Evolutionary conservation across 2,797 vertebrate genomes (phyloP), one percentile per base, ranked within the genome.

Genomic region (Sebastes paucispinis): DNA sequence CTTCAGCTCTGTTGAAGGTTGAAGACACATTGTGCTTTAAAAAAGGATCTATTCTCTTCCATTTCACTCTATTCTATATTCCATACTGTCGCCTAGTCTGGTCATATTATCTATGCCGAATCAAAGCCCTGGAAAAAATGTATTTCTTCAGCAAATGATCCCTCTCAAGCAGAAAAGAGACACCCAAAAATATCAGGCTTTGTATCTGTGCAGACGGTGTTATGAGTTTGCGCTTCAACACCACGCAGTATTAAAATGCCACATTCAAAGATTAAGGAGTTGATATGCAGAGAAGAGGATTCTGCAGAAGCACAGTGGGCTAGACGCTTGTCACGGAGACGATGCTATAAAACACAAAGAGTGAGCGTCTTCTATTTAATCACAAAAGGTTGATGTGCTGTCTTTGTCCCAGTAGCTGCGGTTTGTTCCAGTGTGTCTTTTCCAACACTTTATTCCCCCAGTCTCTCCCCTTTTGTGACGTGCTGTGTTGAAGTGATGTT

Each of bases 251-350:
- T 89, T 81, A 89, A 85, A 85, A 88, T 81, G 81, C 76, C 85
- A 85, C 85, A 43, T 73, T 90, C 64, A 77, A 78, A 90, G 86
- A 91, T 89, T 78, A 89, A 90, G 78, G 67, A 80, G 82, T n/a
- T 86, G 89, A 91, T 88, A 87, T 87, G 79, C 89, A 82, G 78
- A 73, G 80, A 73, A 16, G 81, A 84, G 63, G 85, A 81, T 81
- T 84, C 78, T 65, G 79, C 84, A 75, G 62, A 77, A 58, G 78
- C 76, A 8, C 84, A 77, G 77, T 24, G 77, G 73, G 79, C 76
- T 74, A 31, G 54, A 75, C 8, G 22, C 83, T 86, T 81, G 89
- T 81, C 88, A 82, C n/a, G 20, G 69, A 81, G 60, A 63, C 2
- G 60, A 29, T 64, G 79, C 59, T 66, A 66, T 60, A 80, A 82